Conservation (phyloP, 2,797 vertebrate species). For the Tokudaia muenninki region DNA sequence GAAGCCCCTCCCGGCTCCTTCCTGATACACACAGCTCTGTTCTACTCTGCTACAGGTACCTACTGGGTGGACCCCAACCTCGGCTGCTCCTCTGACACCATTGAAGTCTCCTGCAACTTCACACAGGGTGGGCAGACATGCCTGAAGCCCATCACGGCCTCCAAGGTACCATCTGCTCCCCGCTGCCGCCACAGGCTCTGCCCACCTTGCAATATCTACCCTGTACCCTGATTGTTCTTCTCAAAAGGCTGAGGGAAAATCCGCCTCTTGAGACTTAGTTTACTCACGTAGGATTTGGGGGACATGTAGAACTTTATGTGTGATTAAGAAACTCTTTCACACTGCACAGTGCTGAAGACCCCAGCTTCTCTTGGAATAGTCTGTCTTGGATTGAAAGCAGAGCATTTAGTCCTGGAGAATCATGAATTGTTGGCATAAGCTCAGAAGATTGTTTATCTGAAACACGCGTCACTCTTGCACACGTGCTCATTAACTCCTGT, state of each 20-base stretch:
- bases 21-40: not conserved
- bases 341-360: not conserved
- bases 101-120: slow-evolving; percentile 97
- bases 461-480: rapidly evolving
- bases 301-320: too few species aligned
- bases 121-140: slow-evolving; percentile 96
- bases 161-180: slow-evolving; percentile 91
- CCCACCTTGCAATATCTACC: not conserved
- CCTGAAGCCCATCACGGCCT: slow-evolving; percentile 93
- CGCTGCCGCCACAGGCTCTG: rapidly evolving
- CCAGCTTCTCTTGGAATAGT: not conserved
- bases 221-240: not conserved
- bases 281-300: not conserved
- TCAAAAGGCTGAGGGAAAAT: not conserved
- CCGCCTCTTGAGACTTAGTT: not conserved
- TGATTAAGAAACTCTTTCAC: not conserved
- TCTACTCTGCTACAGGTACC: slow-evolving; percentile 88
- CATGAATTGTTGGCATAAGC: not conserved
- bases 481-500: rapidly evolving
- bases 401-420: not conserved
- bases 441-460: not conserved
- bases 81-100: slow-evolving; percentile 95
- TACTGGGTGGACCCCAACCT: slow-evolving; percentile 99
- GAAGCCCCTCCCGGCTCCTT: not conserved
- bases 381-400: not conserved